These are phyloP conservation scores for Salvator merianae DNA, from an alignment of 2,113 vertebrate species.

Conservation along the genomic window DNA sequence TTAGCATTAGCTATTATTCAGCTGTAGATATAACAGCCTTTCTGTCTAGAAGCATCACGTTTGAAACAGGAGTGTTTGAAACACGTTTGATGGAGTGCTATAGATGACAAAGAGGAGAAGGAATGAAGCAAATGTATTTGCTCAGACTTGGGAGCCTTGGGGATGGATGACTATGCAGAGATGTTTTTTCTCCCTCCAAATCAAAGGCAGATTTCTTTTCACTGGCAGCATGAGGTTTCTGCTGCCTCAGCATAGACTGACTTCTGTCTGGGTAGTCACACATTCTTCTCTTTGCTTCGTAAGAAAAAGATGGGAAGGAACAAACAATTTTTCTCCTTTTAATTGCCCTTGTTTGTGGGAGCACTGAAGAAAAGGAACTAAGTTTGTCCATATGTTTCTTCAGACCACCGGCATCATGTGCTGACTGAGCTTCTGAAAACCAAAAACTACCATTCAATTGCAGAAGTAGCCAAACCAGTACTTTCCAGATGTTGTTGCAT, in stretches of 20 bases:
- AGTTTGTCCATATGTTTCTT: not conserved
- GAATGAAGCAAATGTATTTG: not conserved
- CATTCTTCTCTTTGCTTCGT: not conserved
- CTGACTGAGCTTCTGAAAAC: not conserved
- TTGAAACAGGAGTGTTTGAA: not conserved
- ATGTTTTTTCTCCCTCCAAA: not conserved
- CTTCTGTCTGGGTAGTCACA: not conserved
- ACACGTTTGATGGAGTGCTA: not conserved
- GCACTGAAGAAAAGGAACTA: constrained; percentile 5
- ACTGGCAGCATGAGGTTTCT: not conserved
- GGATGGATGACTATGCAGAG: not conserved
- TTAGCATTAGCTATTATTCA: not conserved
- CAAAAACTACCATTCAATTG: not conserved
- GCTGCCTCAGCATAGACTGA: constrained; percentile 15
- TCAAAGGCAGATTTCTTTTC: not conserved
- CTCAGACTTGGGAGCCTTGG: not conserved
- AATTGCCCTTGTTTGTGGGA: constrained; percentile 17
- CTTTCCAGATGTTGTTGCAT: not conserved
- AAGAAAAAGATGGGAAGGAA: not conserved
- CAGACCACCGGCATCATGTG: not conserved
- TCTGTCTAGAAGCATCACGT: not conserved
- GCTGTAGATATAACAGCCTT: not conserved
- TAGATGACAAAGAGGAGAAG: not conserved
- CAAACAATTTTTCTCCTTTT: constrained; percentile 12
- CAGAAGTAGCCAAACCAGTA: not conserved